A percentile compares a stretch with the other conserved stretches of the same genome.
Evolutionary conservation across 1,140 invertebrate species (phyloP).

Genomic region (Danaus melanippus): DNA sequence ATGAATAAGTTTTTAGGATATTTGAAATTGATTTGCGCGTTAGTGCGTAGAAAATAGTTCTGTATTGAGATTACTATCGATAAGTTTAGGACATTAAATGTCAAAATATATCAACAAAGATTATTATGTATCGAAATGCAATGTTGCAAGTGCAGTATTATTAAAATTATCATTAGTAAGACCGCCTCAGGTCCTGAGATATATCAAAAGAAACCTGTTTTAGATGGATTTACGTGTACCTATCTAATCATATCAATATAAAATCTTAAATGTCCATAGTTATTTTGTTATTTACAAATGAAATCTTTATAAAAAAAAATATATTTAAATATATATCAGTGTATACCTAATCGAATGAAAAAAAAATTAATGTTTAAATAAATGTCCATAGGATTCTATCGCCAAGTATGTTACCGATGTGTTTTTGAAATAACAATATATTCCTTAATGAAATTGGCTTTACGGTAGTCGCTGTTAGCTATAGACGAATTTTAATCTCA

Average conservation of each 20-base stretch:
- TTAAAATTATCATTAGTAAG: conserved; percentile 27
- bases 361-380: conserved; percentile 8
- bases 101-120: conserved; percentile 31
- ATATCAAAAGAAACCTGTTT: conserved; percentile 34
- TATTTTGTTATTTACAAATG: conserved; percentile 33
- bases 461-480: no score
- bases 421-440: conserved; percentile 9
- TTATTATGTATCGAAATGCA: conserved; percentile 25
- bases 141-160: conserved; percentile 48
- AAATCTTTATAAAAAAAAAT: conserved; percentile 22
- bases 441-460: no score
- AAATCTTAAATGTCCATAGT: conserved; percentile 32
- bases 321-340: conserved; percentile 17
- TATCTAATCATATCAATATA: conserved; percentile 50
- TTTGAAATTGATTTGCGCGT: conserved; percentile 22
- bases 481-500: no score
- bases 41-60: conserved; percentile 10
- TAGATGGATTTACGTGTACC: conserved; percentile 53
- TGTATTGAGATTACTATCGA: conserved; percentile 55
- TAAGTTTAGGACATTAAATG: conserved; percentile 56
- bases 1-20: conserved; percentile 13
- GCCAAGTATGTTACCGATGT: conserved; percentile 8
- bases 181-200: background rate
- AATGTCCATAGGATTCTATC: conserved; percentile 7
- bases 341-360: conserved; percentile 1